Conservation (phyloP, 2,113 vertebrate species). For the Paradisaea rubra region DNA sequence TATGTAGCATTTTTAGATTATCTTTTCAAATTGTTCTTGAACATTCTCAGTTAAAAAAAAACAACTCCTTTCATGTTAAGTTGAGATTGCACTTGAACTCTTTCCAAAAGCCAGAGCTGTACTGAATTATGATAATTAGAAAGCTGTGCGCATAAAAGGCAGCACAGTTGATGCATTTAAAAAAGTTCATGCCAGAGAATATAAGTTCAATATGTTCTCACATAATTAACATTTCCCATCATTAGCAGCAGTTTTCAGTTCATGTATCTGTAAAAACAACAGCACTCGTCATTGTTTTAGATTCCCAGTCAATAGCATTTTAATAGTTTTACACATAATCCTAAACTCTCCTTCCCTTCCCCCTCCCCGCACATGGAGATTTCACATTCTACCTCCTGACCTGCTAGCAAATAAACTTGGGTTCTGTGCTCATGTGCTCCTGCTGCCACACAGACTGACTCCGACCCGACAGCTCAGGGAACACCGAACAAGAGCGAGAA, state of each 20-base stretch:
- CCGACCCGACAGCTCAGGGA: neutral
- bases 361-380: neutral
- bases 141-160: slow-evolving; percentile 74
- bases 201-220: slow-evolving; percentile 81
- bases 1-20: slow-evolving; percentile 63
- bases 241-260: slow-evolving; percentile 77
- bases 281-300: slow-evolving; percentile 61
- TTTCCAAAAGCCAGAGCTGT: slow-evolving; percentile 72
- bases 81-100: slow-evolving; percentile 75
- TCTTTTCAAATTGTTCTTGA: slow-evolving; percentile 72
- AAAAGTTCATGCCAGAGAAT: slow-evolving; percentile 77
- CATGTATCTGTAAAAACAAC: slow-evolving; percentile 74
- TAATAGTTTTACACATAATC: slow-evolving; percentile 60
- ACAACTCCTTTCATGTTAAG: slow-evolving; percentile 71
- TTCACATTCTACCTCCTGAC: slow-evolving; percentile 4
- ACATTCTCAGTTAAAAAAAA: slow-evolving; percentile 53
- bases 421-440: neutral
- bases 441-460: neutral
- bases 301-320: slow-evolving; percentile 53
- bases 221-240: slow-evolving; percentile 80
- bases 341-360: slow-evolving; percentile 26
- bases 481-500: neutral
- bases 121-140: slow-evolving; percentile 82
- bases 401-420: neutral
- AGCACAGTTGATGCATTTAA: slow-evolving; percentile 70